Conservation (phyloP, 37 sponge, comb jelly and placozoan genomes). For the Cliona cf. orientalis region DNA sequence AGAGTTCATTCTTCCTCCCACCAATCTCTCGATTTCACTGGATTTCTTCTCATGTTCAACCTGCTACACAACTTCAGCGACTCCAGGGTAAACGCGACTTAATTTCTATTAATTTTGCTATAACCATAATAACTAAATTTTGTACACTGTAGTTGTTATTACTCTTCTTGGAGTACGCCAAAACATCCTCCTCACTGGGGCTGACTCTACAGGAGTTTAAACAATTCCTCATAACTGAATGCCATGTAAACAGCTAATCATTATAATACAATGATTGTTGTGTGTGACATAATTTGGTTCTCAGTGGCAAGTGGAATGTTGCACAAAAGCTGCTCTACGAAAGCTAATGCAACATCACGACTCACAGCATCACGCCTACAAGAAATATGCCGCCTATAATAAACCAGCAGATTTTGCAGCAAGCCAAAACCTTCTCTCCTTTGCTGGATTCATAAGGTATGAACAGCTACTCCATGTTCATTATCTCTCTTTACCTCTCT, state of each 20-base stretch:
- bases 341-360: conserved; percentile 59
- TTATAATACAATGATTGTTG: too few relatives aligned
- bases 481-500: background rate
- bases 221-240: conserved; percentile 51
- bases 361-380: conserved; percentile 63
- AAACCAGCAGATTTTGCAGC: conserved; percentile 22
- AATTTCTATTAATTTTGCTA: background rate
- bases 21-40: conserved; percentile 70
- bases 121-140: background rate
- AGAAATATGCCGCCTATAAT: conserved; percentile 51
- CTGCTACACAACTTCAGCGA: conserved; percentile 31
- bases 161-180: conserved; percentile 56
- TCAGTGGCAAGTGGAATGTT: conserved; percentile 59
- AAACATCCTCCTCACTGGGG: conserved; percentile 43
- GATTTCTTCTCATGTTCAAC: conserved; percentile 60
- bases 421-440: conserved; percentile 46
- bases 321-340: background rate
- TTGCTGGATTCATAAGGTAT: conserved; percentile 81
- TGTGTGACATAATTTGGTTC: too few relatives aligned
- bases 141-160: conserved; percentile 31
- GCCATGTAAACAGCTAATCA: conserved; percentile 38
- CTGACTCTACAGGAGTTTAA: conserved; percentile 67
- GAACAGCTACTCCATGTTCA: background rate
- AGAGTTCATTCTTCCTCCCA: conserved; percentile 29
- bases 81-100: conserved; percentile 3